Base-by-base conservation (phyloP, 2,113 vertebrate species). In the Barnardius zonarius region DNA sequence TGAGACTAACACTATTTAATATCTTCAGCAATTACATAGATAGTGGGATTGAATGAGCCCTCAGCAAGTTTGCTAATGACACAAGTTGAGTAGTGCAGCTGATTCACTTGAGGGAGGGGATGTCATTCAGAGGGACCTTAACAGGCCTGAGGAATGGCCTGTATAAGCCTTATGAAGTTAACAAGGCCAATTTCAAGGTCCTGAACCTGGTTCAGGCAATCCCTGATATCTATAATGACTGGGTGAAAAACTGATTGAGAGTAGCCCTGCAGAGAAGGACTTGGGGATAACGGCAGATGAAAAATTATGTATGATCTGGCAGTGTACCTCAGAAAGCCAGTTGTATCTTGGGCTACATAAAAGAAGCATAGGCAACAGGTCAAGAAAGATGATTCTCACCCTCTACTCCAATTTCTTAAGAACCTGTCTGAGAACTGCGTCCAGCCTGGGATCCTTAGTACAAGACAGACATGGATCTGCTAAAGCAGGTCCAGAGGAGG, bases 261-360 rank as follows among this genome's bases (percentile, higher is more conserved):
- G 6, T 28, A 33, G 9, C 5, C 10, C n/a, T 64, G 5, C 10
- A 43, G 9, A 22, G 30, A 68, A 88, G 39, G 20, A 44, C 11
- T 31, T 74, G 17, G 13, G 10, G 8, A 35, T 43, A 48, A 0
- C 46, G n/a, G 10, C 11, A 83, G 11, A 7, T 15, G 28, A 79
- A 75, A 74, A 74, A 54, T 22, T 28, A 22, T 22, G 3, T 28
- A 54, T 39, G 13, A 73, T 20, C 13, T 0, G 0, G 7, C 16
- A 74, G 64, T 17, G 3, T 22, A 75, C 22, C 28, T 83, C 46
- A 67, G 62, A 94, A 92, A 90, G 7, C 8, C 7, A 74, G 11
- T 17, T 12, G 6, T 24, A 67, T 37, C 19, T 23, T 67, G 30
- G 13, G 16, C 30, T 31, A 17, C 30, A 18, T 48, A 43, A 67